phyloP scores from a whole-genome alignment of 2,113 vertebrate genomes.

The Petrocephalus microphthalmus region DNA sequence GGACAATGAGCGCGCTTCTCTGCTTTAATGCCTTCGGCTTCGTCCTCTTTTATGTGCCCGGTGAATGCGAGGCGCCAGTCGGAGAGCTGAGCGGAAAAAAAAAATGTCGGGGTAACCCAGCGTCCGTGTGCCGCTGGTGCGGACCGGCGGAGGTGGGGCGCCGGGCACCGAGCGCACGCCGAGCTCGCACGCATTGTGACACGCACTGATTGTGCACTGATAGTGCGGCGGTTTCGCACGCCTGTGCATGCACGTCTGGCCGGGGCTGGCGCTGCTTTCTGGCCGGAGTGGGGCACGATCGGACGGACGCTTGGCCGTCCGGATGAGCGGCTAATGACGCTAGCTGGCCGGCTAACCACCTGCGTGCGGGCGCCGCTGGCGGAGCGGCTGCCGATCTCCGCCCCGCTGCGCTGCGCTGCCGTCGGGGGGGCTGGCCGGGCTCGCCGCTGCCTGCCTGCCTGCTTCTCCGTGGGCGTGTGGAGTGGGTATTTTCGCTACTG shows the following conservation, averaged over 20 bases:
- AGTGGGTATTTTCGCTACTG: background rate
- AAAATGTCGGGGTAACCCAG: background rate
- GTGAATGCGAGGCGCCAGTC: background rate
- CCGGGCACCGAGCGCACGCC: background rate
- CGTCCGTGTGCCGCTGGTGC: background rate
- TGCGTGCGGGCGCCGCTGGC: background rate
- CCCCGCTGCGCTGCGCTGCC: no score
- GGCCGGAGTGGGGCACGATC: background rate
- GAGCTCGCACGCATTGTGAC: background rate
- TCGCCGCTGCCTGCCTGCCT: background rate
- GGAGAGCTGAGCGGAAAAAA: background rate
- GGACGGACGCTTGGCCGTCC: background rate
- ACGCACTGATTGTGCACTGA: background rate
- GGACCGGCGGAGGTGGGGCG: background rate
- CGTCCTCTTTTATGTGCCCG: background rate
- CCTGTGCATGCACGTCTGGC: background rate
- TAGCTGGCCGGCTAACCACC: background rate
- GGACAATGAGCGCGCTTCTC: background rate
- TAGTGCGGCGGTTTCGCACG: background rate
- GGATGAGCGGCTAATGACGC: background rate
- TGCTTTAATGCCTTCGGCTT: conserved; percentile 9
- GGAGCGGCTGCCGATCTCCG: background rate
- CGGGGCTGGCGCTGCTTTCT: background rate
- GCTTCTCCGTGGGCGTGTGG: background rate
- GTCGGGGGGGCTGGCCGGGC: background rate